phyloP scores from a whole-genome alignment of 2,797 vertebrate species.

The Nyctalus aviator region DNA sequence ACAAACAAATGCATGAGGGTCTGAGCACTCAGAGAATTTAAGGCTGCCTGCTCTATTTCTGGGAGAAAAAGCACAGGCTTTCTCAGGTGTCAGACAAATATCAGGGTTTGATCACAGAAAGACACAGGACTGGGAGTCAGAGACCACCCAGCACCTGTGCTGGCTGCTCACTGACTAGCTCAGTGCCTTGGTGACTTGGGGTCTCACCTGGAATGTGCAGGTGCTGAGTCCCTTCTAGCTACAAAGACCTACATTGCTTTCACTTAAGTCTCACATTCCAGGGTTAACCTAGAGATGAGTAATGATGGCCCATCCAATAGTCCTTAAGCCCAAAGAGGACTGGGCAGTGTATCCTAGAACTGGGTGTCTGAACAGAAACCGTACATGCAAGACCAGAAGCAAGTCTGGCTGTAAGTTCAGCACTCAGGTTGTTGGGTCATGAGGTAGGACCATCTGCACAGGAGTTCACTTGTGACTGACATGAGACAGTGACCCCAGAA shows the following conservation, averaged over 20 bases:
- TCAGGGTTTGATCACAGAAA: not conserved
- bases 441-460: not conserved
- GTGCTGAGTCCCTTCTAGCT: not conserved
- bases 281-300: not conserved
- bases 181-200: not conserved
- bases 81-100: not conserved
- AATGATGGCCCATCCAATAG: not conserved
- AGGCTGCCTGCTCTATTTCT: not conserved
- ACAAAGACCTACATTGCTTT: not conserved
- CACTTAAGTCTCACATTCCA: not conserved
- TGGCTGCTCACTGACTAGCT: not conserved
- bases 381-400: fast-evolving
- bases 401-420: not conserved
- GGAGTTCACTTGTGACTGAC: not conserved
- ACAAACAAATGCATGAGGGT: not conserved
- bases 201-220: not conserved
- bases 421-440: too few species aligned
- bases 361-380: not conserved
- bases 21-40: not conserved
- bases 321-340: not conserved
- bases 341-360: not conserved
- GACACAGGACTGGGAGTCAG: not conserved
- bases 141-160: fast-evolving
- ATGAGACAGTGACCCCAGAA: not conserved
- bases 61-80: not conserved